These are phyloP conservation scores for Brachionus plicatilis DNA, from an alignment of 1,140 invertebrate species.

Conservation along the genomic window DNA sequence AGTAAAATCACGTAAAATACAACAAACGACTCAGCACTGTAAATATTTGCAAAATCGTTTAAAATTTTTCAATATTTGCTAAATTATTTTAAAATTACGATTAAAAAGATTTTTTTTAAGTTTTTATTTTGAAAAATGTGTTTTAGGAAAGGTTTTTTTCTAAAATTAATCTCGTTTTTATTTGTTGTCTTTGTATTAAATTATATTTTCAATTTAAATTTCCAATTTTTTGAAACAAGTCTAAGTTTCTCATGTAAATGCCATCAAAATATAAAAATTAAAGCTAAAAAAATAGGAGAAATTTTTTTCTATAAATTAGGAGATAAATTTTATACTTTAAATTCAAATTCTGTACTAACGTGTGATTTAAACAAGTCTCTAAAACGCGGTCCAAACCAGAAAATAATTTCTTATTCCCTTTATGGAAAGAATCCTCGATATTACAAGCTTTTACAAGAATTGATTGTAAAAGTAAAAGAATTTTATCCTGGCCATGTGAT, in stretches of 20 bases:
- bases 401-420: neutral
- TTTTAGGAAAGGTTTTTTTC: neutral
- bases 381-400: neutral
- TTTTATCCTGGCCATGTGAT: neutral
- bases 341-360: neutral
- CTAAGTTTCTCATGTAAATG: neutral
- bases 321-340: neutral
- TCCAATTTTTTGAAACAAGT: neutral
- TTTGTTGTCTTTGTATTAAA: neutral
- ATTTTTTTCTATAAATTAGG: neutral
- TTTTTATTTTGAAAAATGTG: neutral
- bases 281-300: neutral
- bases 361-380: neutral
- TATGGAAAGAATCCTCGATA: conserved; percentile 10
- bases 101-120: too few species aligned
- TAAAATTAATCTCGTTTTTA: neutral
- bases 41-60: too few species aligned
- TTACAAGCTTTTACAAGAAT: neutral
- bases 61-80: too few species aligned
- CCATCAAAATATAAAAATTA: neutral
- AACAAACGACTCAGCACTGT: too few species aligned
- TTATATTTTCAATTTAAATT: neutral
- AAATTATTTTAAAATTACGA: too few species aligned
- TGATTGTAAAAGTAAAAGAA: neutral
- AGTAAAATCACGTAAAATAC: too few species aligned